Percentiles rank a stretch among this genome's conserved stretches.
Evolutionary conservation across 2,113 vertebrate species (phyloP).

Genomic region (Pachycephala philippinensis): DNA sequence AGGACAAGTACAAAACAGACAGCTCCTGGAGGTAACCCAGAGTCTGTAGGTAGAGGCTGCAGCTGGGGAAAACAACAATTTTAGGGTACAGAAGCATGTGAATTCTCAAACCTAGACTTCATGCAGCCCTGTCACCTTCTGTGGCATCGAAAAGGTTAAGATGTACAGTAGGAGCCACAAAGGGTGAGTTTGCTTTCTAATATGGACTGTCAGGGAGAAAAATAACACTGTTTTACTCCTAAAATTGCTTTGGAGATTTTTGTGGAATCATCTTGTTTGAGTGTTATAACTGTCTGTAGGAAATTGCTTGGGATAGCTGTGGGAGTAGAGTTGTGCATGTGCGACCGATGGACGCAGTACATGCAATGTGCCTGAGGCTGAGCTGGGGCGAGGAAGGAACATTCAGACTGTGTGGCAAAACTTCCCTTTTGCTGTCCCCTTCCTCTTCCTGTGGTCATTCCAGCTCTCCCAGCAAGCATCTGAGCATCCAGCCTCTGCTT

Average conservation of each 20-base stretch:
- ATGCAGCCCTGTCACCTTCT: not conserved
- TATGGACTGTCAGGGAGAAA: not conserved
- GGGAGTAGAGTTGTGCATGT: not conserved
- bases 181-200: not conserved
- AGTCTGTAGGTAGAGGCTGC: not conserved
- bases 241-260: not conserved
- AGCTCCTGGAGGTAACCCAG: not conserved
- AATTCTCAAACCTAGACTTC: not conserved
- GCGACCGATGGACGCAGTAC: not conserved
- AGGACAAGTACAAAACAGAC: not conserved
- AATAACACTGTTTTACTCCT: not conserved
- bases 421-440: not conserved
- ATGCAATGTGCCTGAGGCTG: not conserved
- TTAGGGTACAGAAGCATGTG: not conserved
- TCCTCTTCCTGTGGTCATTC: not conserved
- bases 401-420: not conserved
- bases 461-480: not conserved
- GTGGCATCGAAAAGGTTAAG: not conserved
- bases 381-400: not conserved
- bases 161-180: not conserved
- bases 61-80: not conserved
- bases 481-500: accelerated
- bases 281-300: slow-evolving; percentile 1
- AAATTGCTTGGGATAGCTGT: slow-evolving; percentile 11
- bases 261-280: slow-evolving; percentile 20